phyloP scores from a whole-genome alignment of 2,113 vertebrate species.

The Pomatostomus ruficeps region DNA sequence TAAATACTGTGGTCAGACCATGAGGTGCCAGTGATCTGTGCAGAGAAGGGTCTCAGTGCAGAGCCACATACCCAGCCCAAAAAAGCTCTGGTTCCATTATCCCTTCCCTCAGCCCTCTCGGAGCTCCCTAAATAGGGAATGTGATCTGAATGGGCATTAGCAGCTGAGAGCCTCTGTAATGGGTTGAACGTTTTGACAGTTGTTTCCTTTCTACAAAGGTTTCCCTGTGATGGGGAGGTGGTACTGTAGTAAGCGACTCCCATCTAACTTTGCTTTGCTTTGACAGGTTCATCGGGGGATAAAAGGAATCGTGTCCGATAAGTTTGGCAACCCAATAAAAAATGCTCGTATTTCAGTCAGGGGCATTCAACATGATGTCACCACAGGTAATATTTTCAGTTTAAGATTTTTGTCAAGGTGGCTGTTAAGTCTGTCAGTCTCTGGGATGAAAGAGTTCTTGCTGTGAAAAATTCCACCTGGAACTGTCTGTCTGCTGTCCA shows the following conservation, averaged over 20 bases:
- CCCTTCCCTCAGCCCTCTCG: neutral
- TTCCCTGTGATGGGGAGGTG: neutral
- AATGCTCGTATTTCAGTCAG: conserved; percentile 84
- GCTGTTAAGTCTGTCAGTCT: neutral
- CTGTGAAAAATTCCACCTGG: neutral
- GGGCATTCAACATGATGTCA: conserved; percentile 88
- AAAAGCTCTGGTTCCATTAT: neutral
- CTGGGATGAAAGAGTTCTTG: neutral
- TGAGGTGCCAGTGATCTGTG: neutral
- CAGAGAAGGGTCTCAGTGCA: neutral
- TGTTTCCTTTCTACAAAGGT: neutral
- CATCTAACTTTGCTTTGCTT: neutral
- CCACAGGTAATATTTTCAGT: conserved; percentile 78
- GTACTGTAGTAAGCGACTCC: neutral
- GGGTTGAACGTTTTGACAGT: neutral
- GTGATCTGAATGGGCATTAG: neutral
- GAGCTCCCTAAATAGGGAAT: neutral
- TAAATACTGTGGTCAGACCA: neutral
- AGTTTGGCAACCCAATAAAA: conserved; percentile 84
- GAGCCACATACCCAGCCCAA: neutral
- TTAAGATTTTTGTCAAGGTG: neutral
- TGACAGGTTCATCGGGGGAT: conserved; percentile 89
- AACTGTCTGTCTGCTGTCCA: neutral
- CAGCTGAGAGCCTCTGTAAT: neutral
- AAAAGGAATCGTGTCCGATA: conserved; percentile 88